Percentiles rank a stretch among this genome's conserved stretches.
Conservation (phyloP, 1,140 invertebrate genomes). For the Drosophila mayri region DNA sequence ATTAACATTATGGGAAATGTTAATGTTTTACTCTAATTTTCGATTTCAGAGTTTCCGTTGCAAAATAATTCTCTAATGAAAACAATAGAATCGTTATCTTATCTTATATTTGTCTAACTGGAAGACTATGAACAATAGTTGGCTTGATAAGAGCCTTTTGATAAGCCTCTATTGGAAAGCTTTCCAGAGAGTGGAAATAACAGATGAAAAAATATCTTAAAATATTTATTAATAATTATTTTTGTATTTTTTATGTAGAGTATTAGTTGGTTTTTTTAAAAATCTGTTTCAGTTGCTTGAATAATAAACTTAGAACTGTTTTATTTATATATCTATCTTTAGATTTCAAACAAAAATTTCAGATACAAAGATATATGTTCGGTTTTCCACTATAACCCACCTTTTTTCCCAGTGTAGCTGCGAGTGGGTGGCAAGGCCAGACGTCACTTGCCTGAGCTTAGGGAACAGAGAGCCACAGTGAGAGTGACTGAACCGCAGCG, state of each 20-base stretch:
- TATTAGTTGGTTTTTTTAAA: too few relatives aligned
- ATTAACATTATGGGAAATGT: neutral
- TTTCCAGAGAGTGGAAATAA: slow-evolving; percentile 20
- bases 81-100: slow-evolving; percentile 52
- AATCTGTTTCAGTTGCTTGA: too few relatives aligned
- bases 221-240: too few relatives aligned
- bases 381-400: too few relatives aligned
- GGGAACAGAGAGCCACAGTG: slow-evolving; percentile 11
- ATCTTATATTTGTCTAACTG: slow-evolving; percentile 63
- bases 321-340: too few relatives aligned
- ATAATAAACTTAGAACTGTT: too few relatives aligned
- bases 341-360: too few relatives aligned
- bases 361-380: too few relatives aligned
- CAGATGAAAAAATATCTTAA: slow-evolving; percentile 2
- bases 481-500: slow-evolving; percentile 1
- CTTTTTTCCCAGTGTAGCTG: neutral
- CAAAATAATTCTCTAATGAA: slow-evolving; percentile 49
- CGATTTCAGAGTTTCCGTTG: slow-evolving; percentile 35
- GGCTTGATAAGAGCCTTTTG: slow-evolving; percentile 62
- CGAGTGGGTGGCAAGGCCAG: slow-evolving; percentile 28
- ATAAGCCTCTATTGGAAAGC: slow-evolving; percentile 48
- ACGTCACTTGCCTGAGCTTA: slow-evolving; percentile 27
- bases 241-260: too few relatives aligned
- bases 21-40: slow-evolving; percentile 22
- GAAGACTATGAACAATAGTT: slow-evolving; percentile 49